A percentile compares a stretch with the other conserved stretches of the same genome.
Conservation (phyloP, 2,797 vertebrate genomes). For the Sebastes taczanowskii region DNA sequence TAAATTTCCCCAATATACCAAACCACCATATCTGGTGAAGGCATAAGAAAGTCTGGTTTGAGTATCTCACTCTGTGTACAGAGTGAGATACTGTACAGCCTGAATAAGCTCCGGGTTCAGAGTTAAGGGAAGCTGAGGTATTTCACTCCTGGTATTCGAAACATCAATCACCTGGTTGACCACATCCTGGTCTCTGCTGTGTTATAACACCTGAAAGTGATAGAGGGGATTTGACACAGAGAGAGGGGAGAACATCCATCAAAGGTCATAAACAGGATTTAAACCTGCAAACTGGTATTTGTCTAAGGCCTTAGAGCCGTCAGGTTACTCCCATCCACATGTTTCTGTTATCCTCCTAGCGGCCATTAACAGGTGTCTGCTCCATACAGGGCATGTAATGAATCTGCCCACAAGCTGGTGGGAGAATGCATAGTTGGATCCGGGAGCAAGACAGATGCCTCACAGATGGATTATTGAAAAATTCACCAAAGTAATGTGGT, state of each 20-base stretch:
- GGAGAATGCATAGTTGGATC: slow-evolving; percentile 42
- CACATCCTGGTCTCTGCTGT: slow-evolving; percentile 9
- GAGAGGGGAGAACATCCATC: slow-evolving; percentile 39
- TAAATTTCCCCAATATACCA: background rate
- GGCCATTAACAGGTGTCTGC: slow-evolving; percentile 33
- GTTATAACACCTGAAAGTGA: slow-evolving; percentile 29
- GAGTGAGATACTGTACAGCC: no score
- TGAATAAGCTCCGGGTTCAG: background rate
- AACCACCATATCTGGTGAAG: background rate
- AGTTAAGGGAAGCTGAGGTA: background rate
- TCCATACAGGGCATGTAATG: slow-evolving; percentile 4
- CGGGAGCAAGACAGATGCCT: slow-evolving; percentile 40
- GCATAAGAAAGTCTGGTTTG: background rate
- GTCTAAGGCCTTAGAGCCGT: slow-evolving; percentile 18
- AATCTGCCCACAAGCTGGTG: slow-evolving; percentile 39
- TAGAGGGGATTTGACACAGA: slow-evolving; percentile 28
- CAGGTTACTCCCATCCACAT: slow-evolving; percentile 31
- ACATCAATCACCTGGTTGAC: slow-evolving; percentile 28
- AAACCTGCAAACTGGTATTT: slow-evolving; percentile 25
- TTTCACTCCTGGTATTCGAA: slow-evolving; percentile 11
- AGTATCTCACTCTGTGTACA: background rate
- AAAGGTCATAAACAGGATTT: slow-evolving; percentile 43
- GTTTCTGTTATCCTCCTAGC: slow-evolving; percentile 41
- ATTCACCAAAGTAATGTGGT: slow-evolving; percentile 29
- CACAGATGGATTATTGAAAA: slow-evolving; percentile 60